Evolutionary conservation across 2,888 invertebrate genomes (phyloP).

Genomic region (Calameuta pallipes): DNA sequence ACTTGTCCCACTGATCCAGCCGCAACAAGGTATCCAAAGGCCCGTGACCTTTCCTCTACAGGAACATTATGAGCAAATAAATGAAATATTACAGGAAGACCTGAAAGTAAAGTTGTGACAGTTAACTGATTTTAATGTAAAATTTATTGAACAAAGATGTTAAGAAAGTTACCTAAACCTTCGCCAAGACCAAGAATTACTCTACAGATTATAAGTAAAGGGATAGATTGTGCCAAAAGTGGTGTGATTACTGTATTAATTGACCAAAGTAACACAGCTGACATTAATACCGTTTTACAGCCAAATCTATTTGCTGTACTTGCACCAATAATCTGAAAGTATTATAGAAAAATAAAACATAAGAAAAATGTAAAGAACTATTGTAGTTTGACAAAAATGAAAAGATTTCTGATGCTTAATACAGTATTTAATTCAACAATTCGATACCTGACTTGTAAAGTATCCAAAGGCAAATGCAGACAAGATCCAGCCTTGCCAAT

Average conservation of each 20-base stretch:
- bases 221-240: slow-evolving; percentile 74
- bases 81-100: slow-evolving; percentile 81
- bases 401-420: no score
- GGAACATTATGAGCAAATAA: slow-evolving; percentile 79
- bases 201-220: slow-evolving; percentile 73
- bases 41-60: slow-evolving; percentile 77
- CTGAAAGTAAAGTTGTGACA: slow-evolving; percentile 60
- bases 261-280: slow-evolving; percentile 80
- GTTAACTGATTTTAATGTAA: background rate
- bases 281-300: slow-evolving; percentile 75
- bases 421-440: background rate
- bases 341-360: no score
- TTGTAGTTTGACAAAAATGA: no score
- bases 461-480: slow-evolving; percentile 83
- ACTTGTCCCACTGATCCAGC: slow-evolving; percentile 82
- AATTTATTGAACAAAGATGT: background rate
- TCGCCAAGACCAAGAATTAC: slow-evolving; percentile 79
- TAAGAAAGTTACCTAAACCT: slow-evolving; percentile 72
- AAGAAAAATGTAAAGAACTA: no score
- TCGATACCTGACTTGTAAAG: slow-evolving; percentile 77
- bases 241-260: slow-evolving; percentile 78
- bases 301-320: slow-evolving; percentile 77
- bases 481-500: slow-evolving; percentile 80
- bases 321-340: slow-evolving; percentile 72
- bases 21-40: slow-evolving; percentile 79